Evolutionary conservation across 35 echinoderm and acorn worm species (phyloP).

Genomic region (Holothuria glaberrima): DNA sequence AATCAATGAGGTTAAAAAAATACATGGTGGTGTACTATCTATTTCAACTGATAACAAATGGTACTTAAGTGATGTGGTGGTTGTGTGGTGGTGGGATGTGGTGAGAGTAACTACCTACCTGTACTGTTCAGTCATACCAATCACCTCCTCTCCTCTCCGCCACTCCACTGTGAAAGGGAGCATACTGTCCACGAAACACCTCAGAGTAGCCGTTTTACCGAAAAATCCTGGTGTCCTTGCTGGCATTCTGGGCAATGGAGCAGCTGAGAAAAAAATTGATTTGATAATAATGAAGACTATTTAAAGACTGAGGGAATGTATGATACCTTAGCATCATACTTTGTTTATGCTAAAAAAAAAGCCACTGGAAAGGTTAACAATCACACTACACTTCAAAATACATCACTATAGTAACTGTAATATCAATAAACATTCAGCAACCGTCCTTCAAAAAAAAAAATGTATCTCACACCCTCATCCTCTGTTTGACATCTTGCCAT

Average conservation of each 20-base stretch:
- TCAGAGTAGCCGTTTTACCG: constrained; percentile 69
- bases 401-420: not conserved
- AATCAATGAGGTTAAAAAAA: too few relatives aligned
- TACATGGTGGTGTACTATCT: too few relatives aligned
- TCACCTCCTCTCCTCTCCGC: constrained; percentile 60
- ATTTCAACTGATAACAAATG: too few relatives aligned
- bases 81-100: not conserved
- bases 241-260: constrained; percentile 70
- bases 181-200: constrained; percentile 84
- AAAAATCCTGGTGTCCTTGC: constrained; percentile 85
- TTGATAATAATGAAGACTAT: too few relatives aligned
- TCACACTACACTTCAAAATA: not conserved
- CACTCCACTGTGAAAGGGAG: constrained; percentile 83
- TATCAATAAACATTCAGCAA: too few relatives aligned
- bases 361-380: not conserved
- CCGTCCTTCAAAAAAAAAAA: too few relatives aligned
- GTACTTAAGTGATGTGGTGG: too few relatives aligned
- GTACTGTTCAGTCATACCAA: constrained; percentile 54
- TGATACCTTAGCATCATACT: not conserved
- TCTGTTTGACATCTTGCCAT: too few relatives aligned
- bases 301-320: not conserved
- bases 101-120: constrained; percentile 47
- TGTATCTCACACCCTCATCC: too few relatives aligned
- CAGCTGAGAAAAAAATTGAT: constrained; percentile 58
- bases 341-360: too few relatives aligned